A percentile compares a stretch with the other conserved stretches of the same genome.
Evolutionary conservation across 1,140 invertebrate species (phyloP).

Genomic region (Bombus superbus): DNA sequence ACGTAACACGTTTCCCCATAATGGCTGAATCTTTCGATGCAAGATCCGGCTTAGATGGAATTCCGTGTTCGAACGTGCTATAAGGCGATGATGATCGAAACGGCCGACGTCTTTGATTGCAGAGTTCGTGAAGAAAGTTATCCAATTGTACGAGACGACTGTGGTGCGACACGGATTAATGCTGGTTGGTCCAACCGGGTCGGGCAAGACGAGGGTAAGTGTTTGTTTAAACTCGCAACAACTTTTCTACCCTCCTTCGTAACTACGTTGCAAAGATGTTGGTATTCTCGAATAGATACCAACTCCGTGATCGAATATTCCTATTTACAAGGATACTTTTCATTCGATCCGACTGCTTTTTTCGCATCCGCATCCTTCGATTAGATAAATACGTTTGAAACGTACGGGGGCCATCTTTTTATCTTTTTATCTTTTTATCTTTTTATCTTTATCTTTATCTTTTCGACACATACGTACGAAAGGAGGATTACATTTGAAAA

Average conservation of each 20-base stretch:
- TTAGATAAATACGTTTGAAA: too few relatives aligned
- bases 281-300: neutral
- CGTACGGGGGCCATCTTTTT: too few relatives aligned
- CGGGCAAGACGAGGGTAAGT: constrained; percentile 88
- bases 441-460: too few relatives aligned
- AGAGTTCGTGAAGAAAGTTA: constrained; percentile 90
- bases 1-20: too few relatives aligned
- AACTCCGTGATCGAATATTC: neutral
- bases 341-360: neutral
- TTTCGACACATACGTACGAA: too few relatives aligned
- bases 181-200: constrained; percentile 91
- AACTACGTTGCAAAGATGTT: neutral
- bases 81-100: neutral
- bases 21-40: neutral
- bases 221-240: neutral
- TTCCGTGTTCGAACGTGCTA: neutral
- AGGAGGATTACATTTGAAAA: too few relatives aligned
- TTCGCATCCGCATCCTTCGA: too few relatives aligned
- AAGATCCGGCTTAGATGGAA: neutral
- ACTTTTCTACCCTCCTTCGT: neutral
- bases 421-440: too few relatives aligned
- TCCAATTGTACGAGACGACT: constrained; percentile 92
- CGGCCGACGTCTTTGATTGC: constrained; percentile 23
- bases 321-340: neutral
- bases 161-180: constrained; percentile 92